Evolutionary conservation across 23 tunicate genomes (phyloP), one percentile per base, ranked within the genome.

Genomic region (Aplidium turbinatum): DNA sequence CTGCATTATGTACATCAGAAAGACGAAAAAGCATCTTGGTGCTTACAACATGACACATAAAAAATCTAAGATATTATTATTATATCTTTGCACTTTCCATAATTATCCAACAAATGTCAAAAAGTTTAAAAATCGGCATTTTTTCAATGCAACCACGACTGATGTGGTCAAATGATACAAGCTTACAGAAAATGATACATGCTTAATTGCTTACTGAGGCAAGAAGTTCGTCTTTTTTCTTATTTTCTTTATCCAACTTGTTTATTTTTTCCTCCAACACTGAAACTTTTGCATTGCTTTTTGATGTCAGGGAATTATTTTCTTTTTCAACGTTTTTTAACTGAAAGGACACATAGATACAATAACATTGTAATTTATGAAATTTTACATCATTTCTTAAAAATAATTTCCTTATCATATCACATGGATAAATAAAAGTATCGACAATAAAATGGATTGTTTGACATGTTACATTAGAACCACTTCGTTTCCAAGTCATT

Each of bases 291-390:
- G 28, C 5, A n/a, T 11, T 30, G 5, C 50, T 5, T 65, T 65
- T 38, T 27, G 48, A 35, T 19, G 36, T 36, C 23, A 50, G n/a
- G 3, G 50, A 36, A 18, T 38, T 25, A 18, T 65, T 65, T 38
- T 65, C 72, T 35, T 65, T 65, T 6, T 65, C 50, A 27, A 65
- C 3, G 9, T 36, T 25, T 26, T 65, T 65, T 27, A 48, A 65
- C 72, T 65, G 50, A 36, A 65, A 60, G n/a, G 6, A 27, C 31
- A 42, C 50, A 42, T 9, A 42, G 16, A 42, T 42, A 16, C 50
- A 42, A 9, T 42, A 42, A 16, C 50, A 42, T 42, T 42, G 16
- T 42, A 11, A 42, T 9, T 42, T 42, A 42, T 42, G 11, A 9
- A 42, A 42, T 9, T 9, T 42, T 42, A 42, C 11, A 11, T 9